Conservation (phyloP, 2,797 vertebrate genomes). For the Nannoperca australis region DNA sequence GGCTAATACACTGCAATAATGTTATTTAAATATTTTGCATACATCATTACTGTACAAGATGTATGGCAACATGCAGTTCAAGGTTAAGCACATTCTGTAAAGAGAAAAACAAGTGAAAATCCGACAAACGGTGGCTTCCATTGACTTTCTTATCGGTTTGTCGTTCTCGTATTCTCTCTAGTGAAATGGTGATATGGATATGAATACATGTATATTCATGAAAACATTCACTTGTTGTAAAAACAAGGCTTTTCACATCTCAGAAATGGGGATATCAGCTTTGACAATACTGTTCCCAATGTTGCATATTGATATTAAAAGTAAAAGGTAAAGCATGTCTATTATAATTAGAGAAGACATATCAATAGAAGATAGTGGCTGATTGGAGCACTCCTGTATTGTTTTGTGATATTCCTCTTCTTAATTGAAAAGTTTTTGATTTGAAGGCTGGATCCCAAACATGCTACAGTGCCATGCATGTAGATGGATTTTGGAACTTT, state of each 20-base stretch:
- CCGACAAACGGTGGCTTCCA: slow-evolving; percentile 79
- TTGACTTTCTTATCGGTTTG: slow-evolving; percentile 81
- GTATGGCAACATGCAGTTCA: slow-evolving; percentile 79
- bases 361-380: slow-evolving; percentile 77
- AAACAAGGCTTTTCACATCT: slow-evolving; percentile 10
- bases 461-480: slow-evolving; percentile 89
- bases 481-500: slow-evolving; percentile 77
- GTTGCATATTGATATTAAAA: slow-evolving; percentile 87
- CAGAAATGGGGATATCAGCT: slow-evolving; percentile 20
- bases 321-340: slow-evolving; percentile 83
- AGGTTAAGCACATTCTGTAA: slow-evolving; percentile 42
- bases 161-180: slow-evolving; percentile 20
- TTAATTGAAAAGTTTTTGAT: slow-evolving; percentile 61
- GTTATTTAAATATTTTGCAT: slow-evolving; percentile 58
- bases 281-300: slow-evolving; percentile 77
- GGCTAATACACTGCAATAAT: slow-evolving; percentile 14
- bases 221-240: slow-evolving; percentile 11
- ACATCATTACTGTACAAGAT: slow-evolving; percentile 75
- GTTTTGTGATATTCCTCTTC: slow-evolving; percentile 80
- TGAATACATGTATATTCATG: slow-evolving; percentile 18
- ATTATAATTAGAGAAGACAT: slow-evolving; percentile 83
- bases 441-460: slow-evolving; percentile 83
- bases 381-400: slow-evolving; percentile 70
- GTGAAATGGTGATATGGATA: slow-evolving; percentile 18
- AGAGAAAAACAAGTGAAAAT: slow-evolving; percentile 50